phyloP scores from a whole-genome alignment of 2,113 vertebrate genomes.

The Sinocyclocheilus anophthalmus region DNA sequence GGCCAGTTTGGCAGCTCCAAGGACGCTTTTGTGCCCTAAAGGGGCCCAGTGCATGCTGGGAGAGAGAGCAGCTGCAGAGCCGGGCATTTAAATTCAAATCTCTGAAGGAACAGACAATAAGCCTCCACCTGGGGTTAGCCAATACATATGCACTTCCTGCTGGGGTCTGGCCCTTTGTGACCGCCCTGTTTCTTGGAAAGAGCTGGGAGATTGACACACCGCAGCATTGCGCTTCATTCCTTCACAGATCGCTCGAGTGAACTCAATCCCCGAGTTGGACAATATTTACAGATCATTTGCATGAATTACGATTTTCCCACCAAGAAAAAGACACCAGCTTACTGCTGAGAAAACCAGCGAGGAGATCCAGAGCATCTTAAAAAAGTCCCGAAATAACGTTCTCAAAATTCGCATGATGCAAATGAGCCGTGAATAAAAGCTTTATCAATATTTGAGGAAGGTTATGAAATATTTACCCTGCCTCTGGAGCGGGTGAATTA shows the following conservation, averaged over 20 bases:
- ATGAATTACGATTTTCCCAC: conserved; percentile 19
- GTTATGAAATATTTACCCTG: conserved; percentile 48
- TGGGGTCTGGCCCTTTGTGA: conserved; percentile 48
- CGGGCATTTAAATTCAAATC: conserved; percentile 58
- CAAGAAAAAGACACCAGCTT: conserved; percentile 1
- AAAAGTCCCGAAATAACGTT: neutral
- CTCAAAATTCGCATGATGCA: neutral
- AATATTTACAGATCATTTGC: conserved; percentile 41
- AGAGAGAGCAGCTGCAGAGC: conserved; percentile 52
- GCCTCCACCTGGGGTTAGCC: conserved; percentile 47
- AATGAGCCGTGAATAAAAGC: conserved; percentile 38
- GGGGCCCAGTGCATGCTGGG: conserved; percentile 55
- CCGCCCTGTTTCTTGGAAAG: conserved; percentile 7
- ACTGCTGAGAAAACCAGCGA: neutral
- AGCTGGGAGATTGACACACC: conserved; percentile 11
- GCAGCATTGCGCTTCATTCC: neutral
- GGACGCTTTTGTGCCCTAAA: conserved; percentile 50
- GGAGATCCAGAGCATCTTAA: neutral
- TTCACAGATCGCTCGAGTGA: neutral
- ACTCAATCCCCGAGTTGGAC: conserved; percentile 15
- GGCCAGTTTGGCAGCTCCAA: conserved; percentile 47
- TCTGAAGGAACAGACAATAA: conserved; percentile 45
- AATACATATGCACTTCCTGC: conserved; percentile 56
- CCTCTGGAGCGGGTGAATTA: conserved; percentile 23
- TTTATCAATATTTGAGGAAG: conserved; percentile 49